These are phyloP conservation scores for Heliconius aoede DNA, from an alignment of 2,888 invertebrate genomes.

Conservation along the genomic window DNA sequence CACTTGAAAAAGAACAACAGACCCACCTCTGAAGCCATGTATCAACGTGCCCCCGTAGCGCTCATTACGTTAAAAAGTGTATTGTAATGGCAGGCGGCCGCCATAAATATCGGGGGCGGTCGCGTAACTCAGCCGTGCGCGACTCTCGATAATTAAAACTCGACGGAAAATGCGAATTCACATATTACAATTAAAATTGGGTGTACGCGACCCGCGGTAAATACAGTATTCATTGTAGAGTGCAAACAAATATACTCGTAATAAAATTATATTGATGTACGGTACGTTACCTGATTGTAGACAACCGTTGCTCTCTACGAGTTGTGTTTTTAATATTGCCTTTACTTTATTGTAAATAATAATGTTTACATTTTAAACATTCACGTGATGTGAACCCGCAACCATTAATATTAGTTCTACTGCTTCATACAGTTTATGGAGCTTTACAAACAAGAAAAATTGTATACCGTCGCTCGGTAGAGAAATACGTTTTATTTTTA, in stretches of 20 bases:
- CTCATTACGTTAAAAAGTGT: constrained; percentile 84
- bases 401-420: not conserved
- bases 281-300: constrained; percentile 45
- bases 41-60: constrained; percentile 63
- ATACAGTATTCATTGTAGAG: constrained; percentile 57
- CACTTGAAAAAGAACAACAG: constrained; percentile 58
- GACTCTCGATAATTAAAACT: constrained; percentile 84
- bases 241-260: constrained; percentile 50
- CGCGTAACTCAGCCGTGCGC: constrained; percentile 81
- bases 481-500: constrained; percentile 1
- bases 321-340: constrained; percentile 5
- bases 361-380: too few species aligned
- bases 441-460: not conserved
- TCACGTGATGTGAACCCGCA: not conserved
- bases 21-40: constrained; percentile 50
- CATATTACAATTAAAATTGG: constrained; percentile 82
- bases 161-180: constrained; percentile 80
- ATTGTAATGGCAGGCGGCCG: constrained; percentile 77
- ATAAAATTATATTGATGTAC: constrained; percentile 51
- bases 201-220: constrained; percentile 73
- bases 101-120: constrained; percentile 84
- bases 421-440: not conserved
- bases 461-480: not conserved
- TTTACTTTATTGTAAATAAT: not conserved
- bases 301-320: constrained; percentile 25